Evolutionary conservation across 1,140 invertebrate species (phyloP), one percentile per base, ranked within the genome.

Genomic region (Aphaenogaster rudis): DNA sequence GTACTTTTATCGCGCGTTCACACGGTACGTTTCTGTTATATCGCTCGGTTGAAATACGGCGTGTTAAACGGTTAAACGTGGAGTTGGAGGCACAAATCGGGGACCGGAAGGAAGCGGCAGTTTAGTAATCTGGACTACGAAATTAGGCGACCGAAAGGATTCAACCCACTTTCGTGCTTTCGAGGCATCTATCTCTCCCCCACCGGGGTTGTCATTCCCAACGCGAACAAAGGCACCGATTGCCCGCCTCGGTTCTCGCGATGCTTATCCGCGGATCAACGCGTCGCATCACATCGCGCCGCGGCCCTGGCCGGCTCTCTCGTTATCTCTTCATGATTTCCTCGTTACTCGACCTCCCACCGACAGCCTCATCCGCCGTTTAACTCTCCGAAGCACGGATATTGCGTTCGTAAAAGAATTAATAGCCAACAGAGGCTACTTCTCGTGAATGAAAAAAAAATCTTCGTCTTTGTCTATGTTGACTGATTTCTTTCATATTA

Each of bases 241-340:
- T 86, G 84, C 85, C 63, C 79, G 78, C 72, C 72, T 86, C 80
- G 88, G 50, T 67, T 54, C 80, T 89, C 82, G 42, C 36, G 84
- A 89, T 90, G 33, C 48, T 71, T 90, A 90, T 90, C 87, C 61
- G 57, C 8, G 48, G 17, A 86, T 50, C 72, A 54, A 74, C 78
- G 57, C 57, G 50, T 74, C 69, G 69, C 67, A 39, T 36, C 67
- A 3, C 74, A 66, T 42, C 17, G 36, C 36, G 3, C 36, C 36
- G 33, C 50, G 80, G 77, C 64, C 79, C 79, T 81, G 79, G 64
- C 79, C 79, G 78, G 78, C 28, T 71, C 78, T 52, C 48, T 57
- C 28, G 39, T 81, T 45, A 81, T 69, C 79, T 81, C 36, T 45
- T 39, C 36, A 48, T 52, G 50, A 42, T 64, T 81, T 69, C 64